Percentiles rank a stretch among this genome's conserved stretches.
These are phyloP conservation scores for Athene cunicularia DNA, from an alignment of 2,113 vertebrate species.

Conservation along the genomic window DNA sequence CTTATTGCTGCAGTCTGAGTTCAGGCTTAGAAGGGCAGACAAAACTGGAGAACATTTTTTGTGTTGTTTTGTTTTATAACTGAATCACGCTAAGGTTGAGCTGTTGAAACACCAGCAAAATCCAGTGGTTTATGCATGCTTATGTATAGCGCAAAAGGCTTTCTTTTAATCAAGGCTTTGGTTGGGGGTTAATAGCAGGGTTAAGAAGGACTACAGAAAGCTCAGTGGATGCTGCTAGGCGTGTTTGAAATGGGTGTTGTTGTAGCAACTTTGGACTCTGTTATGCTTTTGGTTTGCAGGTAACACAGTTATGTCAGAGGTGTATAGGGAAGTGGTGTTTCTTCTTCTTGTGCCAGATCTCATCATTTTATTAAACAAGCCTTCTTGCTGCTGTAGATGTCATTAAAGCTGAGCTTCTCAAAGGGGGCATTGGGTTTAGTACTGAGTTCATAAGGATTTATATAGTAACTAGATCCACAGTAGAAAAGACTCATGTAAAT, in stretches of 20 bases:
- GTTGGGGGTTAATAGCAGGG: neutral
- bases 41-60: neutral
- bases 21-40: neutral
- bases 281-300: neutral
- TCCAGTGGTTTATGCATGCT: neutral
- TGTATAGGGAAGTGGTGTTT: neutral
- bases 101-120: neutral
- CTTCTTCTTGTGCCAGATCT: neutral
- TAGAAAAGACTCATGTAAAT: neutral
- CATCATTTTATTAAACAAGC: neutral
- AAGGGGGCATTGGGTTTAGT: neutral
- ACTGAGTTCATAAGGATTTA: neutral
- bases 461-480: neutral
- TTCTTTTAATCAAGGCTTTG: neutral
- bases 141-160: neutral
- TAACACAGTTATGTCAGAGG: neutral
- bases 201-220: conserved; percentile 36
- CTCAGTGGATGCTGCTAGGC: neutral
- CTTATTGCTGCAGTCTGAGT: neutral
- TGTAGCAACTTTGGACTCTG: conserved; percentile 16
- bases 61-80: neutral
- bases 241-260: neutral
- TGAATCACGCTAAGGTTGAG: neutral
- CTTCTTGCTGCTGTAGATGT: neutral
- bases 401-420: neutral